Percentiles rank a stretch among this genome's conserved stretches.
Evolutionary conservation across 2,113 vertebrate species (phyloP).

Genomic region (Jaculus jaculus): DNA sequence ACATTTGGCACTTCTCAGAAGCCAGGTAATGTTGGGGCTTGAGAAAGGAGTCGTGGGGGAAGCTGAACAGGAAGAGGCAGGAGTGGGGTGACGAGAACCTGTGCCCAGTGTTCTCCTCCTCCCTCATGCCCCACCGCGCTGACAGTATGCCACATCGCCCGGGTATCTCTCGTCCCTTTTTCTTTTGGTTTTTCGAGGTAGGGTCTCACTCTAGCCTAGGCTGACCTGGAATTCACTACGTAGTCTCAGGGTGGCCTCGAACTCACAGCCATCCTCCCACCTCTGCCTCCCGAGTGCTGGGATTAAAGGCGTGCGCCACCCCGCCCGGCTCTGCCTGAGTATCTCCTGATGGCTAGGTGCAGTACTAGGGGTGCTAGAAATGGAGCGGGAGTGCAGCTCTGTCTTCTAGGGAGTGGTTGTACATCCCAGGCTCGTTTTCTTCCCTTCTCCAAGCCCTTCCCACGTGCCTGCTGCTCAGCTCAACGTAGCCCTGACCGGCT

Average conservation of each 20-base stretch:
- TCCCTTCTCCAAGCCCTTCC: not conserved
- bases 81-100: not conserved
- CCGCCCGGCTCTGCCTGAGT: too few relatives aligned
- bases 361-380: not conserved
- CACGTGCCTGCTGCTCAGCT: not conserved
- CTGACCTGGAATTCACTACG: too few relatives aligned
- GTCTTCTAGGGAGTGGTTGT: not conserved
- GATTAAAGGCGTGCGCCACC: too few relatives aligned
- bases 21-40: not conserved
- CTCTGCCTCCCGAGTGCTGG: too few relatives aligned
- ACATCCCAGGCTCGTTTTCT: not conserved
- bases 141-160: rapidly evolving
- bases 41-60: not conserved
- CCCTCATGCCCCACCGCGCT: not conserved
- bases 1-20: not conserved
- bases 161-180: too few relatives aligned
- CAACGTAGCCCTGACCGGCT: not conserved
- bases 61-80: not conserved
- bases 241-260: too few relatives aligned
- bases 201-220: too few relatives aligned
- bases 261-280: too few relatives aligned
- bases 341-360: not conserved
- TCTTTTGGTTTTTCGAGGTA: too few relatives aligned
- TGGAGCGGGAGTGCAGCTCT: not conserved
- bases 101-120: not conserved